These are phyloP conservation scores for Paedocypris micromegethes DNA, from an alignment of 2,797 vertebrate genomes.

Conservation along the genomic window DNA sequence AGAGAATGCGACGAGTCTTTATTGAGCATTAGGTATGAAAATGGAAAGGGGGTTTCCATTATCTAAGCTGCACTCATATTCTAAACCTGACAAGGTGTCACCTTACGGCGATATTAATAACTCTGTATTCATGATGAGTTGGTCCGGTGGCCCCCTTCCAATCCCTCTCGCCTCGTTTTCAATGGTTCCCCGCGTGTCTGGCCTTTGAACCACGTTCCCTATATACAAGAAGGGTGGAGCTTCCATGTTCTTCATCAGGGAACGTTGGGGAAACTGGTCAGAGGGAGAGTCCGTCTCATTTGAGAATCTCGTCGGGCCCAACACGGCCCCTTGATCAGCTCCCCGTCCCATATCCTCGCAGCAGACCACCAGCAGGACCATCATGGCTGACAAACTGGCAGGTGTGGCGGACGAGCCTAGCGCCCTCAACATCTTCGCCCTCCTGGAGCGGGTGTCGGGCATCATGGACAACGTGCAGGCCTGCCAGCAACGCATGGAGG, in stretches of 20 bases:
- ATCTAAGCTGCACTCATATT: conserved; percentile 39
- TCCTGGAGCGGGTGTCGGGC: conserved; percentile 89
- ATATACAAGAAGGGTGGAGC: conserved; percentile 56
- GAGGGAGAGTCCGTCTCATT: conserved; percentile 46
- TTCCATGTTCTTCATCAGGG: conserved; percentile 59
- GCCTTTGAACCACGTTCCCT: conserved; percentile 66
- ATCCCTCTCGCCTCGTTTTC: conserved; percentile 31
- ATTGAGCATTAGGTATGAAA: not conserved
- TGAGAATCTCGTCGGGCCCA: conserved; percentile 21
- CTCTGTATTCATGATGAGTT: conserved; percentile 28
- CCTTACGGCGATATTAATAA: conserved; percentile 55
- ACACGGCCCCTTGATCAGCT: conserved; percentile 44
- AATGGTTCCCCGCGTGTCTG: conserved; percentile 56
- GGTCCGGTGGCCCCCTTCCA: conserved; percentile 17
- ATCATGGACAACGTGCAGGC: conserved; percentile 88
- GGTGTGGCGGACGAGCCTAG: conserved; percentile 71
- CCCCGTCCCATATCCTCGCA: conserved; percentile 12
- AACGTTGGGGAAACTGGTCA: conserved; percentile 59
- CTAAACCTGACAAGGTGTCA: conserved; percentile 50
- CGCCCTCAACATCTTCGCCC: conserved; percentile 77
- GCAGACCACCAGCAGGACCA: conserved; percentile 27
- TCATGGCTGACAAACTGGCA: conserved; percentile 67
- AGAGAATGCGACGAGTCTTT: too few species aligned
- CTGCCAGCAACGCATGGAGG: conserved; percentile 91
- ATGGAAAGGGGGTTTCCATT: conserved; percentile 44